These are phyloP conservation scores for Drosophila falleni DNA, from an alignment of 2,888 invertebrate genomes.

Conservation along the genomic window DNA sequence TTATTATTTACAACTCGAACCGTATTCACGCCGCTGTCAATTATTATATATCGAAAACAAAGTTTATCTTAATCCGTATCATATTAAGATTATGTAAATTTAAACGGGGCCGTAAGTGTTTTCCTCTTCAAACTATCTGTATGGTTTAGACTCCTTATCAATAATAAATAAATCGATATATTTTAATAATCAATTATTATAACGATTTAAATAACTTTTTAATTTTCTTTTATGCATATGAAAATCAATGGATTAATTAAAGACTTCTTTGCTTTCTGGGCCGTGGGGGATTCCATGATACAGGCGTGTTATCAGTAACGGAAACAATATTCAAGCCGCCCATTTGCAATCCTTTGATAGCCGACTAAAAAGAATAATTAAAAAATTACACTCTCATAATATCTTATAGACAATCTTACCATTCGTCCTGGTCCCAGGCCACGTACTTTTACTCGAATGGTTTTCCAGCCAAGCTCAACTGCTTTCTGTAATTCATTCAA, in stretches of 20 bases:
- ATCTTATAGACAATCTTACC: constrained; percentile 87
- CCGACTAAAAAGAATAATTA: constrained; percentile 88
- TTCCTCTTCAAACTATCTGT: neutral
- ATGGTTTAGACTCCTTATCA: neutral
- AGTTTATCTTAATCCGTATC: neutral
- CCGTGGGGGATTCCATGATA: constrained; percentile 93
- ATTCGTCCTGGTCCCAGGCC: constrained; percentile 96
- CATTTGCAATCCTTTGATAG: constrained; percentile 97
- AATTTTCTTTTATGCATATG: constrained; percentile 22
- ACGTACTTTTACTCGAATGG: constrained; percentile 91
- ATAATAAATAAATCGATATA: constrained; percentile 4
- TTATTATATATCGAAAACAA: neutral
- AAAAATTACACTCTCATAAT: neutral
- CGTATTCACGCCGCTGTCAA: neutral
- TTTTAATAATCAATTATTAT: neutral
- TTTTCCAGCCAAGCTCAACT: constrained; percentile 90
- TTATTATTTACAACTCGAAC: constrained; percentile 3
- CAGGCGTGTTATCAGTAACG: constrained; percentile 95
- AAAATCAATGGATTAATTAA: constrained; percentile 85
- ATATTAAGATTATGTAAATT: neutral
- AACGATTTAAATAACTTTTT: constrained; percentile 17
- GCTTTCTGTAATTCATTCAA: constrained; percentile 87
- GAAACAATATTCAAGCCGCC: constrained; percentile 95
- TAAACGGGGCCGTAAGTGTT: neutral
- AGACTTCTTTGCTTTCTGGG: constrained; percentile 94